Evolutionary conservation across 2,797 vertebrate genomes (phyloP), one percentile per base, ranked within the genome.

Genomic region (Enteromius treurensis): DNA sequence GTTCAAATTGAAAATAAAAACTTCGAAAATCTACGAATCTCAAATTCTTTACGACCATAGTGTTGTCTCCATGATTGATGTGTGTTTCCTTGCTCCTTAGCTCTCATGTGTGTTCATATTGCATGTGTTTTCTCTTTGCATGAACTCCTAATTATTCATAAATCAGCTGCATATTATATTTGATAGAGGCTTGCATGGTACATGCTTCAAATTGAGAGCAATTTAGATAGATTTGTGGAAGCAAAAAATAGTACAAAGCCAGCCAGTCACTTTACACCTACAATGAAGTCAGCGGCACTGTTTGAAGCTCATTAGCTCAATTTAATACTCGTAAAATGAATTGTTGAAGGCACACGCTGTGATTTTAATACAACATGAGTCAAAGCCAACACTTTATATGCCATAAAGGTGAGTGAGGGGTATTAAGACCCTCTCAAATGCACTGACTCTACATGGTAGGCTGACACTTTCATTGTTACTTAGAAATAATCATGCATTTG

Each of bases 41-140:
- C 92, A 94, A 94, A 94, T 94, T 92, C 86, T 94, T 91, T 93
- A 93, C 91, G 69, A 92, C 90, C 93, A 94, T 94, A 94, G 93
- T 94, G 93, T 93, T 85, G 76, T 87, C 81, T 83, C 42, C 82
- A 37, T 58, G 10, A 76, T 37, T 53, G 60, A 11, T 85, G 68
- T 71, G 51, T 70, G 45, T 49, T 69, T 80, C 40, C 45, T 80
- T 32, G 26, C 62, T 40, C 71, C 73, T 86, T 82, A 53, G 49
- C 65, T 69, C 34, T 29, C n/a, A 42, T 32, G 29, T 64, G 14
- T 65, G n/a, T 42, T 29, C 29, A 37, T 40, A 37, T 40, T 21
- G 67, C 82, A 60, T 71, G 34, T 60, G 37, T 55, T 82, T 67
- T 84, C 23, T 84, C 10, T 75, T 69, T 47, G 37, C 15, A 2